These are phyloP conservation scores for Cyanistes caeruleus DNA, from an alignment of 2,113 vertebrate genomes.

Conservation along the genomic window DNA sequence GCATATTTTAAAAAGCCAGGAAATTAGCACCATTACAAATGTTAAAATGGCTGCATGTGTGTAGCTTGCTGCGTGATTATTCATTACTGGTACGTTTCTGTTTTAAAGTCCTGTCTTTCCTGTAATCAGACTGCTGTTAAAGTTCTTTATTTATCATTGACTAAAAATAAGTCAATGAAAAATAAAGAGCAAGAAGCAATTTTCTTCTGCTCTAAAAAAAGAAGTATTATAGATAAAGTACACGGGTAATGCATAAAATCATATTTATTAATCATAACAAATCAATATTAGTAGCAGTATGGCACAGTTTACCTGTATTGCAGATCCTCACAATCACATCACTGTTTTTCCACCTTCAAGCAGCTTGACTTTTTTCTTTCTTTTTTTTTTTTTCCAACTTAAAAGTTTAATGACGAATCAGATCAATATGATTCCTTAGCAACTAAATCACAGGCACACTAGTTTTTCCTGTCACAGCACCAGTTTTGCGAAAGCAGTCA, in stretches of 20 bases:
- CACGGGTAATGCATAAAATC: slow-evolving; percentile 47
- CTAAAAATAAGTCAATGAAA: slow-evolving; percentile 65
- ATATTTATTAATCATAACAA: slow-evolving; percentile 65
- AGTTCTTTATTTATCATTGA: slow-evolving; percentile 73
- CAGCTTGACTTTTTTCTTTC: background rate
- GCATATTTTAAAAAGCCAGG: slow-evolving; percentile 84
- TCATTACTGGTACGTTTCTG: slow-evolving; percentile 39
- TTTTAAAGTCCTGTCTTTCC: slow-evolving; percentile 47
- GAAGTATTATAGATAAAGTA: background rate
- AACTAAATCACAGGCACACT: slow-evolving; percentile 73
- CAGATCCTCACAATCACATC: slow-evolving; percentile 43
- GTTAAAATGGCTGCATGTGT: slow-evolving; percentile 59
- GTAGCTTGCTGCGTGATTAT: background rate
- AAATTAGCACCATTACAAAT: slow-evolving; percentile 89
- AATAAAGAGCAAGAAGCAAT: slow-evolving; percentile 62
- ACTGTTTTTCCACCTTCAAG: slow-evolving; percentile 26
- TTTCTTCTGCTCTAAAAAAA: slow-evolving; percentile 54
- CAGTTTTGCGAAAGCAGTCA: slow-evolving; percentile 76
- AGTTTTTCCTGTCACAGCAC: slow-evolving; percentile 73
- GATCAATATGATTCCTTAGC: slow-evolving; percentile 75
- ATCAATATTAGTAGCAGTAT: slow-evolving; percentile 19
- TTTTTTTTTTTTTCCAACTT: slow-evolving; percentile 44
- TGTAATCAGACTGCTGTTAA: slow-evolving; percentile 34
- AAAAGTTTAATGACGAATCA: slow-evolving; percentile 77
- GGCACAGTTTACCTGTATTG: slow-evolving; percentile 34